These are phyloP conservation scores for Teleogryllus oceanicus DNA, from an alignment of 2,888 invertebrate genomes.

Conservation along the genomic window DNA sequence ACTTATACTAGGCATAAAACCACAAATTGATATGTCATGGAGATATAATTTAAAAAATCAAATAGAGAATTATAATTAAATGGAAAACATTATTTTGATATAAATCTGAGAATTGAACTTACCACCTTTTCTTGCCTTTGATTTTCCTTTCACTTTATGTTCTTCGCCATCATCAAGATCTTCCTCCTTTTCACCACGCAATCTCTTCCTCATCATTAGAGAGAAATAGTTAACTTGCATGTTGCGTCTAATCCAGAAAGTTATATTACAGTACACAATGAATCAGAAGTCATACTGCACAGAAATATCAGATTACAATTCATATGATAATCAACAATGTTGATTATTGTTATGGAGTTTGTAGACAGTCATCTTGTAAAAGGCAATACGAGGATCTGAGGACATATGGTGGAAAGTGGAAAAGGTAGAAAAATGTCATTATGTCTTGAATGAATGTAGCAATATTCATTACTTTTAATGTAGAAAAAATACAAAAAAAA, in stretches of 20 bases:
- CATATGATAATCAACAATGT: no score
- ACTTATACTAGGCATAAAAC: no score
- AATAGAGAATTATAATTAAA: slow-evolving; percentile 27
- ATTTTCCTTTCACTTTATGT: slow-evolving; percentile 51
- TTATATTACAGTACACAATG: not conserved
- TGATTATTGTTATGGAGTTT: no score
- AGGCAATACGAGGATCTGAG: not conserved
- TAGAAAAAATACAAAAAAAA: not conserved
- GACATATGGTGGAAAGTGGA: not conserved
- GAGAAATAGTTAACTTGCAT: slow-evolving; percentile 95
- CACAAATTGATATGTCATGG: no score
- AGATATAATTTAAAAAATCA: not conserved
- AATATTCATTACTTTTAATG: not conserved
- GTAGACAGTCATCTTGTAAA: not conserved
- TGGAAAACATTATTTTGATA: slow-evolving; percentile 19
- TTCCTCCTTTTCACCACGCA: slow-evolving; percentile 67
- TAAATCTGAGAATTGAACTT: slow-evolving; percentile 41
- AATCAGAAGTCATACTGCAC: not conserved
- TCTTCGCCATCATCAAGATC: slow-evolving; percentile 60
- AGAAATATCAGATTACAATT: no score
- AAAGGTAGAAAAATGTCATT: not conserved
- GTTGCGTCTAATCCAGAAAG: slow-evolving; percentile 66
- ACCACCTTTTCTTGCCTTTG: slow-evolving; percentile 39
- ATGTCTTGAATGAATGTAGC: not conserved
- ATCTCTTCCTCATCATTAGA: slow-evolving; percentile 85